Conservation (phyloP, 2,888 invertebrate species). For the Sesamia inferens region DNA sequence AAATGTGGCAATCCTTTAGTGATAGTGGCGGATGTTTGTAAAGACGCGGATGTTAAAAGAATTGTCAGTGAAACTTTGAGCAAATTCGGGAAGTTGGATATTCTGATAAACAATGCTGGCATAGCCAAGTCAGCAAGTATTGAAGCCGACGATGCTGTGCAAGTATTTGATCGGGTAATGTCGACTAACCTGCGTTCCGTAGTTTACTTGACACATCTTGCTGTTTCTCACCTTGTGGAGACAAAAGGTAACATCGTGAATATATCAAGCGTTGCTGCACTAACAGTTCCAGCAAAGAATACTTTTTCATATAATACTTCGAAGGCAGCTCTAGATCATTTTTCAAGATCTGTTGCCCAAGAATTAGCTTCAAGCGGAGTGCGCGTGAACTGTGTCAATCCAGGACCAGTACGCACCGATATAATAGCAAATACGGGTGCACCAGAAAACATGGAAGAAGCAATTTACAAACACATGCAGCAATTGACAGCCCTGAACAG, state of each 20-base stretch:
- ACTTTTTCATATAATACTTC: neutral
- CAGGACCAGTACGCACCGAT: slow-evolving; percentile 4
- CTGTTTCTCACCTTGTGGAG: slow-evolving; percentile 58
- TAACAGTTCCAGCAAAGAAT: neutral
- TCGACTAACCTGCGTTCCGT: slow-evolving; percentile 40
- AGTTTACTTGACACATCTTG: slow-evolving; percentile 50
- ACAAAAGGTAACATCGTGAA: slow-evolving; percentile 78
- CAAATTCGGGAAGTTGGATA: slow-evolving; percentile 18
- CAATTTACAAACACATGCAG: neutral
- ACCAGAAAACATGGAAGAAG: neutral
- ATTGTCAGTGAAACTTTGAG: slow-evolving; percentile 23
- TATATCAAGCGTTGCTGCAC: slow-evolving; percentile 14
- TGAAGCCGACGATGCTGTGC: neutral
- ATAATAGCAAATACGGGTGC: neutral
- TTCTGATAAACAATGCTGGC: slow-evolving; percentile 33
- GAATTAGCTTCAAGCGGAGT: slow-evolving; percentile 21
- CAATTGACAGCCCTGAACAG: neutral
- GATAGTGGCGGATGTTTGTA: slow-evolving; percentile 22
- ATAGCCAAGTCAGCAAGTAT: neutral
- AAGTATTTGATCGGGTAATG: slow-evolving; percentile 30
- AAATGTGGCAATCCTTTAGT: slow-evolving; percentile 34
- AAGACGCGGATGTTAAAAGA: slow-evolving; percentile 29
- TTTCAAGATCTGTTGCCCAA: slow-evolving; percentile 12
- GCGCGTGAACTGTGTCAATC: slow-evolving; percentile 11
- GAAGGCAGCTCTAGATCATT: slow-evolving; percentile 20